Base-by-base conservation (phyloP, 2,797 vertebrate genomes). In the Pangasius macronema region DNA sequence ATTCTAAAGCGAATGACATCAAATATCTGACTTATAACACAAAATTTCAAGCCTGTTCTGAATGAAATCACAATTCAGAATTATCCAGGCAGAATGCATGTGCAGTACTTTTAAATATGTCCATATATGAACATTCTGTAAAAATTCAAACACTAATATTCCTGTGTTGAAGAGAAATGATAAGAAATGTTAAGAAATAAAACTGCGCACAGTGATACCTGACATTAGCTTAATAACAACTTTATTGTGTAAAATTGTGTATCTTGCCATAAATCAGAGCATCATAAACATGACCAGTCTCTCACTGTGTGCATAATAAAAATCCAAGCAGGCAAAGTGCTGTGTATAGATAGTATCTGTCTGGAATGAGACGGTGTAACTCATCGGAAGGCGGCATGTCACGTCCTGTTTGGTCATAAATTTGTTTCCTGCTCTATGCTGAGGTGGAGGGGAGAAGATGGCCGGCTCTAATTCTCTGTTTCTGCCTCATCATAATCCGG, bases 341-440 rank as follows among this genome's bases (percentile, higher is more conserved):
- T 82, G 39, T 30, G 61, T 83, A 27, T 51, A 6, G 81, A 67
- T 22, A 51, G 65, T 39, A 53, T 85, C 68, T 86, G 86, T 65
- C 88, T 83, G 79, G 59, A 88, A 65, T 20, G 51, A 5, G 14
- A 39, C 46, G 18, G 57, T 79, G 70, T 79, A 53, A 76, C 83
- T 87, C 83, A 87, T 75, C 49, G 55, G 85, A 68, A 4, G 24
- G 77, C 67, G 53, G 70, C 22, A 70, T 39, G 49, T 42, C 82
- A 81, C 51, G 53, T 89, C 79, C 82, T 80, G 85, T 87, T 73
- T 59, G n/a, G 73, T 30, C 55, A 70, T 84, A 42, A 84, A 84
- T 55, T 27, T 53, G 49, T 5, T 53, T 83, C 24, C n/a, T 55
- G 63, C n/a, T 70, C 2, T 7, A 24, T 24, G 65, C 11, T 53